Percentiles rank a stretch among this genome's conserved stretches.
phyloP scores from a whole-genome alignment of 1,140 invertebrate species.

The Nomia melanderi region DNA sequence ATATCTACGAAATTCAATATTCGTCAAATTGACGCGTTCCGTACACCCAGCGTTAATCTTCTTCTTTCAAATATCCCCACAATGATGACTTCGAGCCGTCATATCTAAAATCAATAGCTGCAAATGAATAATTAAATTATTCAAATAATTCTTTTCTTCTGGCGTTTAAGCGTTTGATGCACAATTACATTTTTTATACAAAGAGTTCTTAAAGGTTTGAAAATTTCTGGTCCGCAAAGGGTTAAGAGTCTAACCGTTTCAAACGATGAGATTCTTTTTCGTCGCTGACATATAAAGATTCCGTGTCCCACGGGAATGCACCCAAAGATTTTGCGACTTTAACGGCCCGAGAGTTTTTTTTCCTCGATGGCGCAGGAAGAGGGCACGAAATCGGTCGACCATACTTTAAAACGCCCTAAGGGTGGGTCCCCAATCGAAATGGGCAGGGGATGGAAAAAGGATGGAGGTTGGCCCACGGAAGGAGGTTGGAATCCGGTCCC shows the following conservation, averaged over 20 bases:
- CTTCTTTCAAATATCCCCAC: too few relatives aligned
- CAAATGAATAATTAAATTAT: too few relatives aligned
- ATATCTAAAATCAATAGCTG: too few relatives aligned
- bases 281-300: not conserved
- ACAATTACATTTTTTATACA: too few relatives aligned
- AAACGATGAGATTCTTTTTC: not conserved
- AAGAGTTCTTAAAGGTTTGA: too few relatives aligned
- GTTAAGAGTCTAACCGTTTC: slow-evolving; percentile 1
- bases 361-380: slow-evolving; percentile 22
- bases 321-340: slow-evolving; percentile 17
- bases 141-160: too few relatives aligned
- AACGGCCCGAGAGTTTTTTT: slow-evolving; percentile 38
- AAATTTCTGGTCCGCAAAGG: not conserved
- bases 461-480: slow-evolving; percentile 16
- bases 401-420: slow-evolving; percentile 25
- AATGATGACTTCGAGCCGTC: too few relatives aligned
- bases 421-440: slow-evolving; percentile 4
- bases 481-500: slow-evolving; percentile 37
- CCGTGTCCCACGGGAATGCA: too few relatives aligned
- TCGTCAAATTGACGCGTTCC: too few relatives aligned
- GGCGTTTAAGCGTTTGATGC: too few relatives aligned
- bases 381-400: slow-evolving; percentile 31
- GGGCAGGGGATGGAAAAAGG: slow-evolving; percentile 30
- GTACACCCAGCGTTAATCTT: too few relatives aligned
- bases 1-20: too few relatives aligned